phyloP scores from a whole-genome alignment of 2,888 invertebrate species.

The Stenichneumon culpator region DNA sequence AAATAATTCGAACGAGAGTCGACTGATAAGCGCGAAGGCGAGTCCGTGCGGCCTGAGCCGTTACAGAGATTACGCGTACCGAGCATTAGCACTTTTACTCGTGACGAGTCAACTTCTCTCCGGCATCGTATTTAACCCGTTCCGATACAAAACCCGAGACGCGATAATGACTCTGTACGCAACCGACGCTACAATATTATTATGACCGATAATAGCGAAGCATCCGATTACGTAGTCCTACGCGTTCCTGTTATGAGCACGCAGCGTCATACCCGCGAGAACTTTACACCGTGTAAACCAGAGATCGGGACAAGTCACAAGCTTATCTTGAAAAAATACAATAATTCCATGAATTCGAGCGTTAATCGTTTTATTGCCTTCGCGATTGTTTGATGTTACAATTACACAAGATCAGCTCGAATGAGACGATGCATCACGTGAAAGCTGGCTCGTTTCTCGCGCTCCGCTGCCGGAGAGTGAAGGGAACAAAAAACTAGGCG shows the following conservation, averaged over 20 bases:
- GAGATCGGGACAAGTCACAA: constrained; percentile 35
- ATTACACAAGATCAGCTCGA: constrained; percentile 61
- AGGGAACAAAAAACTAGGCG: constrained; percentile 22
- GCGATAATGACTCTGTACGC: constrained; percentile 35
- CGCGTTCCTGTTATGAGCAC: constrained; percentile 34
- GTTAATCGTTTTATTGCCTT: constrained; percentile 36
- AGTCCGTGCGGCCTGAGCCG: constrained; percentile 5
- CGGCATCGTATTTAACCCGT: constrained; percentile 32
- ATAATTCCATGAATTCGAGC: constrained; percentile 45
- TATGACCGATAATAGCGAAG: constrained; percentile 35
- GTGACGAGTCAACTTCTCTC: constrained; percentile 6
- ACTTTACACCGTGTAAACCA: constrained; percentile 60
- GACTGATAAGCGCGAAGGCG: constrained; percentile 45
- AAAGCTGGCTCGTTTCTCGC: constrained; percentile 40
- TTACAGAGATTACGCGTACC: constrained; percentile 47
- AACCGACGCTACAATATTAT: constrained; percentile 15
- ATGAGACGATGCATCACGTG: constrained; percentile 16
- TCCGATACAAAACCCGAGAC: constrained; percentile 44
- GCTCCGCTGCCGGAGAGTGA: constrained; percentile 29
- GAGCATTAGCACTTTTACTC: constrained; percentile 50
- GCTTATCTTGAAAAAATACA: constrained; percentile 23
- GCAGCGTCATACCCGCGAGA: constrained; percentile 18
- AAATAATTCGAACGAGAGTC: constrained; percentile 16
- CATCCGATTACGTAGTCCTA: constrained; percentile 40
- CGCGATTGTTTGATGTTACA: constrained; percentile 38